Evolutionary conservation across 2,888 invertebrate genomes (phyloP).

Genomic region (Temnothorax unifasciatus): DNA sequence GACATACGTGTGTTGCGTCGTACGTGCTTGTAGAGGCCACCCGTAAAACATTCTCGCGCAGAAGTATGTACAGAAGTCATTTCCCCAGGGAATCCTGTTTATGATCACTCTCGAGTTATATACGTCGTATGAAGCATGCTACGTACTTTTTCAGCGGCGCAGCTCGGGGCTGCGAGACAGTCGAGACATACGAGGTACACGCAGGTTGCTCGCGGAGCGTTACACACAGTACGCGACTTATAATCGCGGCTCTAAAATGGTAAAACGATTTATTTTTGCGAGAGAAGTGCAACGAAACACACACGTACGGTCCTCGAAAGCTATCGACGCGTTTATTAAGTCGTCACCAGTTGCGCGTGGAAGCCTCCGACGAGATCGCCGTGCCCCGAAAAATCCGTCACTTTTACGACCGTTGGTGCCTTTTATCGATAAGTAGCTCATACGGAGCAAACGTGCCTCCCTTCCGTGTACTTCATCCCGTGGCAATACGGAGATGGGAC

Average conservation of each 20-base stretch:
- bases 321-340: constrained; percentile 45
- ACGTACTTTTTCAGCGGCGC: constrained; percentile 57
- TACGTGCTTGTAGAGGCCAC: constrained; percentile 53
- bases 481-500: constrained; percentile 43
- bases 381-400: constrained; percentile 48
- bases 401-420: constrained; percentile 49
- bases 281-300: not conserved
- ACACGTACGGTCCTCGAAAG: not conserved
- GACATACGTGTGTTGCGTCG: constrained; percentile 47
- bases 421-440: constrained; percentile 50
- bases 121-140: constrained; percentile 70
- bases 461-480: constrained; percentile 31
- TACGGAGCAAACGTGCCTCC: constrained; percentile 51
- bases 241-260: not conserved
- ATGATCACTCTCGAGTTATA: constrained; percentile 76
- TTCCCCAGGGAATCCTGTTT: constrained; percentile 75
- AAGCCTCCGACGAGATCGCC: constrained; percentile 10
- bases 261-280: not conserved
- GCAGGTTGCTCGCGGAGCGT: constrained; percentile 14
- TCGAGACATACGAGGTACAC: constrained; percentile 57
- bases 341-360: constrained; percentile 45
- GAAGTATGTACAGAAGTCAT: constrained; percentile 69
- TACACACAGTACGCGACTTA: not conserved
- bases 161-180: constrained; percentile 49
- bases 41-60: constrained; percentile 68